These are phyloP conservation scores for Beris chalybata DNA, from an alignment of 2,888 invertebrate species.

Conservation along the genomic window DNA sequence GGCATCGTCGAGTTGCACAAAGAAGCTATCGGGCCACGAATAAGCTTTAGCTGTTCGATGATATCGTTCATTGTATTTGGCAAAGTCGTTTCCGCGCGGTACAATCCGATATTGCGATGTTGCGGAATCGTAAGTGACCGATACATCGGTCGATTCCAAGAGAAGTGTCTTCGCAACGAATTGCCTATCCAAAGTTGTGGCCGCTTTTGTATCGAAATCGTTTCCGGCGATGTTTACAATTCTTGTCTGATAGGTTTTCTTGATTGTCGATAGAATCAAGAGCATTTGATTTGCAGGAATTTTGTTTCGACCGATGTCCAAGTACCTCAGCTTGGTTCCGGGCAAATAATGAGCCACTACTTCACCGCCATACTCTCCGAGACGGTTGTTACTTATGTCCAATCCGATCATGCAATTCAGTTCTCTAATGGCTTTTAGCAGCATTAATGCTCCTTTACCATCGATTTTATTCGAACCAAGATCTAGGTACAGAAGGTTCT, in stretches of 20 bases:
- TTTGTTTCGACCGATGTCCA: slow-evolving; percentile 47
- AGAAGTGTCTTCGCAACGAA: slow-evolving; percentile 45
- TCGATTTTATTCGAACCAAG: slow-evolving; percentile 48
- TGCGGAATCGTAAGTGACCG: slow-evolving; percentile 47
- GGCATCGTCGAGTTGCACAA: slow-evolving; percentile 20
- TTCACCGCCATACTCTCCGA: slow-evolving; percentile 50
- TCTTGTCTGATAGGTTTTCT: slow-evolving; percentile 46
- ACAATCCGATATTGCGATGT: slow-evolving; percentile 46
- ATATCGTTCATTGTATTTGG: slow-evolving; percentile 30
- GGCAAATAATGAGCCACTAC: slow-evolving; percentile 46
- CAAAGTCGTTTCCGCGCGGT: slow-evolving; percentile 40
- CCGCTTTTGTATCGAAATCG: slow-evolving; percentile 43
- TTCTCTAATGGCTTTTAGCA: slow-evolving; percentile 45
- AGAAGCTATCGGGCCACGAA: slow-evolving; percentile 26
- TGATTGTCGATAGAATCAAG: slow-evolving; percentile 46
- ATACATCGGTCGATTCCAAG: slow-evolving; percentile 42
- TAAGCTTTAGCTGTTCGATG: slow-evolving; percentile 12
- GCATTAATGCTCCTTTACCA: slow-evolving; percentile 45
- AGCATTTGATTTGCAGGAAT: slow-evolving; percentile 46
- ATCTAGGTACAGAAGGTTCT: slow-evolving; percentile 44
- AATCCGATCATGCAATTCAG: slow-evolving; percentile 44
- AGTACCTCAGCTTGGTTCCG: slow-evolving; percentile 42
- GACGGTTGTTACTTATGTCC: slow-evolving; percentile 47
- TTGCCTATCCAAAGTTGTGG: slow-evolving; percentile 46
- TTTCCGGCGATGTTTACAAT: slow-evolving; percentile 49